Evolutionary conservation across 2,888 invertebrate genomes (phyloP).

Genomic region (Eupeodes latifasciatus): DNA sequence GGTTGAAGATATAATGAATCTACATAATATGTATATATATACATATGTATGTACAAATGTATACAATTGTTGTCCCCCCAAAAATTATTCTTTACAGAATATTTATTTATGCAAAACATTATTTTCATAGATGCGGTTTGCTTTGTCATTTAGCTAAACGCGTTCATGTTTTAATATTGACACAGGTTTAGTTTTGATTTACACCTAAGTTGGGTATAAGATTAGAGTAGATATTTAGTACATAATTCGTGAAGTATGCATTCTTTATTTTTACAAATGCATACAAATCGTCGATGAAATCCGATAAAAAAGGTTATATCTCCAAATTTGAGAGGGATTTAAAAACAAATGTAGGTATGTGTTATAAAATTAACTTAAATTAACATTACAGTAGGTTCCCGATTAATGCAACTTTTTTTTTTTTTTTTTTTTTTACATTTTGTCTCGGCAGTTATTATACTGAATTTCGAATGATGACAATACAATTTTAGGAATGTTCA

Average conservation of each 20-base stretch:
- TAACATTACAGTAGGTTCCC: too few relatives aligned
- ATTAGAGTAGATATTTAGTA: not conserved
- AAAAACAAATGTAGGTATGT: too few relatives aligned
- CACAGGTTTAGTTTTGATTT: not conserved
- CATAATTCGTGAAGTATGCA: not conserved
- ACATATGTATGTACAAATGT: not conserved
- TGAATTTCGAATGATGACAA: too few relatives aligned
- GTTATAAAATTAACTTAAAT: too few relatives aligned
- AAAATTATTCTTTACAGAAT: not conserved
- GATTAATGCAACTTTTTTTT: too few relatives aligned
- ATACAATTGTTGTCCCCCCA: not conserved
- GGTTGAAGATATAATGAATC: not conserved
- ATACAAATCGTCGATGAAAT: not conserved
- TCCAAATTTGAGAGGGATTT: not conserved
- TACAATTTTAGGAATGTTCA: too few relatives aligned
- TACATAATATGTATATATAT: too few relatives aligned
- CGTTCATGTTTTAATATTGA: not conserved
- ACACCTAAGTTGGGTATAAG: not conserved
- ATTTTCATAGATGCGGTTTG: constrained; percentile 1
- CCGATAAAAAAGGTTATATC: not conserved
- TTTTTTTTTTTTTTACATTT: too few relatives aligned
- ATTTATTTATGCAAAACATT: not conserved
- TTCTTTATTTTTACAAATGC: not conserved
- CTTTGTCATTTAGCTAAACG: not conserved
- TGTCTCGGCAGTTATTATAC: too few relatives aligned